phyloP scores from a whole-genome alignment of 2,797 vertebrate species.

The Arnoldichthys spilopterus region DNA sequence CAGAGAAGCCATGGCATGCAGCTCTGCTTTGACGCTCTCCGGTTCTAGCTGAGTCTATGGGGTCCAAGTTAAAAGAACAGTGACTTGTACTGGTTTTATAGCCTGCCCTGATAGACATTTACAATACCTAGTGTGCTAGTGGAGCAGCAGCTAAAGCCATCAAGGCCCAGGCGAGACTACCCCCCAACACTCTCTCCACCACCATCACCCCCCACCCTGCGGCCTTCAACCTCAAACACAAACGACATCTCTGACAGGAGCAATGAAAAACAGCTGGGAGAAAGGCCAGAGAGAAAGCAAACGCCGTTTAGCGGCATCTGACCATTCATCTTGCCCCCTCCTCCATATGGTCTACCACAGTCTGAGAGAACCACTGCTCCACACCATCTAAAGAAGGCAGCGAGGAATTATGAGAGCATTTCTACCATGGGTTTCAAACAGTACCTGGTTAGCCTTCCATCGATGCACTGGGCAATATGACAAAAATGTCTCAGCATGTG shows the following conservation, averaged over 20 bases:
- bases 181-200: background rate
- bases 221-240: slow-evolving; percentile 50
- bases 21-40: slow-evolving; percentile 32
- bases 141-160: slow-evolving; percentile 60
- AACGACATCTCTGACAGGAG: slow-evolving; percentile 46
- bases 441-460: background rate
- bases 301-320: slow-evolving; percentile 32
- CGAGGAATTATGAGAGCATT: slow-evolving; percentile 1
- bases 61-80: slow-evolving; percentile 38
- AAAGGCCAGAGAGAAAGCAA: slow-evolving; percentile 45
- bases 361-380: background rate
- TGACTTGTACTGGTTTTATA: slow-evolving; percentile 50
- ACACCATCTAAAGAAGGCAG: slow-evolving; percentile 9
- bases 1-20: slow-evolving; percentile 34
- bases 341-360: slow-evolving; percentile 40
- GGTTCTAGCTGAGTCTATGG: slow-evolving; percentile 39
- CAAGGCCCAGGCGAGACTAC: slow-evolving; percentile 32
- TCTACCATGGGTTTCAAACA: background rate
- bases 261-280: slow-evolving; percentile 57
- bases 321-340: slow-evolving; percentile 31
- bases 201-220: background rate
- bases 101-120: slow-evolving; percentile 51
- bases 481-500: background rate
- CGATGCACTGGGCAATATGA: background rate
- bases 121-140: slow-evolving; percentile 46